phyloP scores from a whole-genome alignment of 1,140 invertebrate genomes.

The Drosophila guanche region DNA sequence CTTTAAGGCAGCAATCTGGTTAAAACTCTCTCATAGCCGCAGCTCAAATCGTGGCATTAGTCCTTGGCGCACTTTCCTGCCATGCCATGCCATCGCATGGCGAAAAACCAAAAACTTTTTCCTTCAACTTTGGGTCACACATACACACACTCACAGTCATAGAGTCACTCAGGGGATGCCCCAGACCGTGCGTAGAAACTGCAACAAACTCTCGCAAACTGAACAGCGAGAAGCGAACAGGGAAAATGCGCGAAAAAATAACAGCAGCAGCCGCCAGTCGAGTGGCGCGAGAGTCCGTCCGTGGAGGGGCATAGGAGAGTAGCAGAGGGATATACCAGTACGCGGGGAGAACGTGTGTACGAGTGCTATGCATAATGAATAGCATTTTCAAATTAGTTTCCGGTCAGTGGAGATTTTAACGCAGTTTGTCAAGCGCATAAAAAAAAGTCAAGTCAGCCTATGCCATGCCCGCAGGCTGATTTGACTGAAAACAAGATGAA shows the following conservation, averaged over 20 bases:
- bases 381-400: constrained; percentile 82
- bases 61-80: constrained; percentile 28
- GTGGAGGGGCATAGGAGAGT: constrained; percentile 3
- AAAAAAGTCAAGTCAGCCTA: constrained; percentile 7
- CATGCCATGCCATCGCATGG: constrained; percentile 4
- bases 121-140: constrained; percentile 56
- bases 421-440: constrained; percentile 65
- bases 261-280: constrained; percentile 28
- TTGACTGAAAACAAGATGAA: constrained; percentile 30
- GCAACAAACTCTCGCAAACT: constrained; percentile 61
- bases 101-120: constrained; percentile 52
- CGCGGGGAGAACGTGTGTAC: not conserved
- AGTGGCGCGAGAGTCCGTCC: constrained; percentile 25
- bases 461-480: not conserved
- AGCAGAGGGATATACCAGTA: not conserved
- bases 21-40: constrained; percentile 63
- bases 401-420: constrained; percentile 79
- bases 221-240: constrained; percentile 47
- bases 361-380: constrained; percentile 74
- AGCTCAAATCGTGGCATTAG: constrained; percentile 63
- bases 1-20: constrained; percentile 73
- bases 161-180: constrained; percentile 27
- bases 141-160: not conserved
- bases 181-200: constrained; percentile 55
- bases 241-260: constrained; percentile 69